A percentile compares a stretch with the other conserved stretches of the same genome.
Conservation (phyloP, 2,888 invertebrate genomes). For the Cenopis cana region DNA sequence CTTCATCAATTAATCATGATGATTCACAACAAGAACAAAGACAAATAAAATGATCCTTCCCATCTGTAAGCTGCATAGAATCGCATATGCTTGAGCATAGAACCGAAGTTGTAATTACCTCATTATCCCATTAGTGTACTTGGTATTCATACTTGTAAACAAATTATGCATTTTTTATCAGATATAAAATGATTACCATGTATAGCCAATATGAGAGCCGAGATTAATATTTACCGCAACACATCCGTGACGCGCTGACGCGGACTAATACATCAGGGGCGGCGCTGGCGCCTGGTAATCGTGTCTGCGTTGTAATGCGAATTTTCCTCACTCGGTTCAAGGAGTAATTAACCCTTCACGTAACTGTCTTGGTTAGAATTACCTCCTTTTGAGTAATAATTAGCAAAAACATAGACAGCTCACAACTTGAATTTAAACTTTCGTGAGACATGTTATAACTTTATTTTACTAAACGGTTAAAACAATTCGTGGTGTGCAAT, state of each 20-base stretch:
- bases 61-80: no score
- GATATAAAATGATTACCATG: conserved; percentile 29
- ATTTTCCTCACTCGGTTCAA: conserved; percentile 74
- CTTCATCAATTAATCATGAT: neutral
- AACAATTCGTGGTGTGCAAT: no score
- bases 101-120: conserved; percentile 1
- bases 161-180: conserved; percentile 33
- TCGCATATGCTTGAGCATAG: neutral
- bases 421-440: no score
- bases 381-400: neutral
- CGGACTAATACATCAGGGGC: conserved; percentile 73
- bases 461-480: no score
- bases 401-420: neutral
- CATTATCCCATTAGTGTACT: conserved; percentile 10
- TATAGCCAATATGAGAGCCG: conserved; percentile 47
- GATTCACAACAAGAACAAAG: neutral
- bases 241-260: conserved; percentile 74
- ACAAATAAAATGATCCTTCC: neutral
- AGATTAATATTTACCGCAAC: conserved; percentile 57
- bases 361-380: conserved; percentile 11
- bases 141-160: conserved; percentile 22
- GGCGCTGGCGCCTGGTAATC: conserved; percentile 54
- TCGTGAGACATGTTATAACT: no score
- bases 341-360: conserved; percentile 70
- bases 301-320: conserved; percentile 62